A percentile compares a stretch with the other conserved stretches of the same genome.
These are phyloP conservation scores for Lasioglossum zephyrum DNA, from an alignment of 2,888 invertebrate species.

Conservation along the genomic window DNA sequence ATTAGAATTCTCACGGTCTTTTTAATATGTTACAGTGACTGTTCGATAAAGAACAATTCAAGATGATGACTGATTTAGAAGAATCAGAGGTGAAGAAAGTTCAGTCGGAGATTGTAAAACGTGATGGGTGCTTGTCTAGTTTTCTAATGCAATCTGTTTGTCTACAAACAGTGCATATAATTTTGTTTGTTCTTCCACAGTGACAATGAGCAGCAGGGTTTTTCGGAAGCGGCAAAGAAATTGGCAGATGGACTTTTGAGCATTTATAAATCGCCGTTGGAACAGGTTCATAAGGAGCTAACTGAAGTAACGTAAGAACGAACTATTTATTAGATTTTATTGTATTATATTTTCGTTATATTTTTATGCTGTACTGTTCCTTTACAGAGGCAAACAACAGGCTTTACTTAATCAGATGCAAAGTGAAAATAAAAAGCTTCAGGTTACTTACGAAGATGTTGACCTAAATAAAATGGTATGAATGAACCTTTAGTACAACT, in stretches of 20 bases:
- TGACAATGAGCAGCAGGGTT: conserved; percentile 55
- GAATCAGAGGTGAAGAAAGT: conserved; percentile 72
- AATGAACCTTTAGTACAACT: conserved; percentile 25
- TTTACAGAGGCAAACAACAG: conserved; percentile 80
- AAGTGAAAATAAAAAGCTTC: conserved; percentile 79
- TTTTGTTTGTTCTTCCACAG: conserved; percentile 48
- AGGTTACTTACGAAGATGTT: conserved; percentile 74
- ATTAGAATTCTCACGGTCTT: not conserved
- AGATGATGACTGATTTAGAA: conserved; percentile 78
- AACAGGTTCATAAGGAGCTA: conserved; percentile 82
- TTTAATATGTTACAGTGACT: conserved; percentile 1
- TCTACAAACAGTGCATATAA: not conserved
- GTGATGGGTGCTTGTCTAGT: conserved; percentile 60
- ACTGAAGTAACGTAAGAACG: conserved; percentile 83
- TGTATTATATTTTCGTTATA: conserved; percentile 4
- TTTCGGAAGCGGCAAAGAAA: conserved; percentile 74
- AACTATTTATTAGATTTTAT: not conserved
- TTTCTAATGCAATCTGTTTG: not conserved
- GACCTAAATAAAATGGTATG: conserved; percentile 83
- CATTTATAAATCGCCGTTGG: conserved; percentile 80
- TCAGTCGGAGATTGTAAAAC: conserved; percentile 61
- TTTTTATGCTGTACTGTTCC: conserved; percentile 31
- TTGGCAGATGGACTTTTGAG: conserved; percentile 80
- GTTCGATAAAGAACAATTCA: conserved; percentile 27
- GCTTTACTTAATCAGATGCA: conserved; percentile 78